Base-by-base conservation (phyloP, 2,888 invertebrate species). In the Apodemia zela region DNA sequence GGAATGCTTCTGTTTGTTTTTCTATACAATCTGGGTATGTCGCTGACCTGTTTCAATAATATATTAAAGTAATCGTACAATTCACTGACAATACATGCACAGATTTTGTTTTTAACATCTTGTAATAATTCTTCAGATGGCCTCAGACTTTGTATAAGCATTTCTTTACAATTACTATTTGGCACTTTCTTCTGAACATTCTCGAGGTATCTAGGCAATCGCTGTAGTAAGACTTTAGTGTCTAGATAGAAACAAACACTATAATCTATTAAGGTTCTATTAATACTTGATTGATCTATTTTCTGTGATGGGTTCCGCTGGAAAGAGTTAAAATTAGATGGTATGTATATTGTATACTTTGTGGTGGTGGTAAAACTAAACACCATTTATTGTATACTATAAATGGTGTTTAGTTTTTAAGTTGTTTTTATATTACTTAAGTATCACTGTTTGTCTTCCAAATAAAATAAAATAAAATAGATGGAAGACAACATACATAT, bases 21-120 rank as follows among this genome's bases (percentile, higher is more conserved):
- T 63, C 98, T 93, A 82, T 97, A 99, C 64, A 98, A 89, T 68
- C 98, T 93, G 2, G 99, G 99, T 83, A 99, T 97, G 80, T 99
- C 98, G 72, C 95, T 96, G 5, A 99, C 98, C 92, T 96, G 96
- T 68, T 95, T 95, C 71, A 97, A 90, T 71, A 95, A 94, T 29
- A 90, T 81, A 61, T 93, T 89, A 75, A 94, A 84, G 71, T 82
- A 78, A 58, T 82, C 80, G 72, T 75, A 88, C 64, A 91, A 68
- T 74, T 89, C 90, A 64, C 79, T 82, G 2, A 89, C 86, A 71
- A 91, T 85, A 73, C 85, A 85, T 63, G 85, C 83, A 66, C 75
- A 82, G 58, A 90, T 80, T 73, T 81, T 85, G 6, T 71, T 69
- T 67, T 81, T 85, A 13, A 80, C 81, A 6, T 72, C 76, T 68